Base-by-base conservation (phyloP, 2,888 invertebrate species). In the Ceramica pisi region DNA sequence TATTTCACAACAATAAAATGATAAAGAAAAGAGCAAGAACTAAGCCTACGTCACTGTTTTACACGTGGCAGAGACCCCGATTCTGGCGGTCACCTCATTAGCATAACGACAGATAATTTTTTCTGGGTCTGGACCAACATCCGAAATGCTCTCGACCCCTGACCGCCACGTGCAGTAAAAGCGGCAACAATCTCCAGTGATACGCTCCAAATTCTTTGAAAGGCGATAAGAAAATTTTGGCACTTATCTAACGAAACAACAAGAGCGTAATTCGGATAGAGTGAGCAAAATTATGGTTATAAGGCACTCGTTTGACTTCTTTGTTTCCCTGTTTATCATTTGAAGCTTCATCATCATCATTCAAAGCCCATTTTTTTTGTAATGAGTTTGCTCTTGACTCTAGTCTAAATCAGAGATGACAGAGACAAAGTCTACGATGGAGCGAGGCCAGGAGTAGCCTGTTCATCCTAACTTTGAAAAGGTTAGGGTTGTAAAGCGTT, bases 1-100 rank as follows among this genome's bases (percentile, higher is more conserved):
- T 41, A 21, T 14, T 14, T 51, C 9, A 41, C 41, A 21, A n/a
- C 12, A 38, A 23, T n/a, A 48, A 50, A 19, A 14, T 3, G 23
- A n/a, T 23, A 23, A 26, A 21, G 21, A 21, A 8, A 31, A 16
- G 5, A 38, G 0, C n/a, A 41, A 19, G 31, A 3, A 16, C 9
- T 21, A 35, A 23, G 2, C 12, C 14, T 12, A 35, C 35, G 50
- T 62, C 51, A 59, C 26, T 31, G 1, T 44, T 62, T 23, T 67
- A 78, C 76, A 79, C 76, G 73, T 63, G 80, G 44, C 50, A 12
- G 35, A 23, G 76, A 55, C 62, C 57, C 14, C 44, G 3, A 44
- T 77, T 46, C 19, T 1, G 4, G 0, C 59, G 72, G 65, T 46
- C 76, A 57, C 35, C 66, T 48, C 56, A 50, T 59, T 77, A 26